Evolutionary conservation across 2,797 vertebrate genomes (phyloP).

Genomic region (Limnodromus scolopaceus): DNA sequence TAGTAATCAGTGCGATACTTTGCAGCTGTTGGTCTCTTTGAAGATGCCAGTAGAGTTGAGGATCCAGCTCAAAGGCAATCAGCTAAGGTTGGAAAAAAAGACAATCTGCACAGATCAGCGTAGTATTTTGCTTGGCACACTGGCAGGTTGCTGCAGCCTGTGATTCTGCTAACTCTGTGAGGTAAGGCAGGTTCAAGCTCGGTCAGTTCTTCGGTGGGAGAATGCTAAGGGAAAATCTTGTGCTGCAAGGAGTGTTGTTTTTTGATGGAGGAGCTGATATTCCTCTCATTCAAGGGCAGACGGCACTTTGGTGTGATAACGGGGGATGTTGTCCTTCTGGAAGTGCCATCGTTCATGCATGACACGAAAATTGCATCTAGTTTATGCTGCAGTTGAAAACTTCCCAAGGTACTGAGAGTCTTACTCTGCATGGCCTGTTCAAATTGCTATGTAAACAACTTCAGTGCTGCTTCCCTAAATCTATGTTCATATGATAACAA

Average conservation of each 20-base stretch:
- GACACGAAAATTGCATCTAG: background rate
- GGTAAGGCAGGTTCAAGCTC: background rate
- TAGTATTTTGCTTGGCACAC: background rate
- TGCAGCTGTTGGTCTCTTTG: background rate
- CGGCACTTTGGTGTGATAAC: background rate
- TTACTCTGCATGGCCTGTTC: background rate
- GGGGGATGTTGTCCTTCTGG: slow-evolving; percentile 1
- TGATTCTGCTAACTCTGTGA: background rate
- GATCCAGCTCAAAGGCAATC: background rate
- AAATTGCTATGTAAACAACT: slow-evolving; percentile 19
- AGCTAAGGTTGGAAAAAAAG: background rate
- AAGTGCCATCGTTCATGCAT: background rate
- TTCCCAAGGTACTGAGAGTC: background rate
- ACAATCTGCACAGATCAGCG: background rate
- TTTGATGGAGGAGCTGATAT: background rate
- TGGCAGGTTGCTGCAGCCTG: background rate
- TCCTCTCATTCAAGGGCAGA: background rate
- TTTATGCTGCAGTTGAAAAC: slow-evolving; percentile 12
- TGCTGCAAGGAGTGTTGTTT: background rate
- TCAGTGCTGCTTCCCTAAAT: slow-evolving; percentile 14
- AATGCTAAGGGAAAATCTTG: background rate
- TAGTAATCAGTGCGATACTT: background rate
- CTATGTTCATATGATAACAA: background rate
- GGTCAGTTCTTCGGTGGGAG: background rate
- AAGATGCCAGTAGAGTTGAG: background rate